Percentiles rank a stretch among this genome's conserved stretches.
phyloP scores from a whole-genome alignment of 1,140 invertebrate species.

The Frieseomelitta varia region DNA sequence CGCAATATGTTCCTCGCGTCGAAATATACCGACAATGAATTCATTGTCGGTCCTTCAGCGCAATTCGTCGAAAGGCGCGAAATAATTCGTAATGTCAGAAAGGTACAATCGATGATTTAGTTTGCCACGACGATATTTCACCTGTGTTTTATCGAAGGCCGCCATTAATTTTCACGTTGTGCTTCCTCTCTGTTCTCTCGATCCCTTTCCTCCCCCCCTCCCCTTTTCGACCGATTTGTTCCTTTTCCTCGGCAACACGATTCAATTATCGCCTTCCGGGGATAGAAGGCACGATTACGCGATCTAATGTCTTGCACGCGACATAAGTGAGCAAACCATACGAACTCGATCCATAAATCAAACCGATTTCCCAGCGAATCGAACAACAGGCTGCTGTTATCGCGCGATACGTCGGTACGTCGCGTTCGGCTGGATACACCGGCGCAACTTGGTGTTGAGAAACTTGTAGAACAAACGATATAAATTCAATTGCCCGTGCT shows the following conservation, averaged over 20 bases:
- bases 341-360: conserved; percentile 21
- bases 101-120: conserved; percentile 17
- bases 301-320: not conserved
- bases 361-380: conserved; percentile 16
- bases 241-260: not conserved
- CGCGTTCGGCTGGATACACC: not conserved
- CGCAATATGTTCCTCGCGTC: not conserved
- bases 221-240: not conserved
- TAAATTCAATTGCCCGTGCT: not conserved
- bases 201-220: too few relatives aligned
- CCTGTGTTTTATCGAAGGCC: not conserved
- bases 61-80: not conserved
- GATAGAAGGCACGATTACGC: not conserved
- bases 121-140: not conserved
- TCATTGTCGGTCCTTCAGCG: not conserved
- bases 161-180: conserved; percentile 1
- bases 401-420: not conserved
- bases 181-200: not conserved
- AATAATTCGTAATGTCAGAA: conserved; percentile 11
- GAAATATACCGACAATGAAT: not conserved
- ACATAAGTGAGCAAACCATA: not conserved
- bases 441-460: not conserved
- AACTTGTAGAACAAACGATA: not conserved
- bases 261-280: conserved; percentile 3
- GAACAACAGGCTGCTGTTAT: conserved; percentile 16